Percentiles rank a stretch among this genome's conserved stretches.
Conservation (phyloP, 2,797 vertebrate genomes). For the Lithobates pipiens region DNA sequence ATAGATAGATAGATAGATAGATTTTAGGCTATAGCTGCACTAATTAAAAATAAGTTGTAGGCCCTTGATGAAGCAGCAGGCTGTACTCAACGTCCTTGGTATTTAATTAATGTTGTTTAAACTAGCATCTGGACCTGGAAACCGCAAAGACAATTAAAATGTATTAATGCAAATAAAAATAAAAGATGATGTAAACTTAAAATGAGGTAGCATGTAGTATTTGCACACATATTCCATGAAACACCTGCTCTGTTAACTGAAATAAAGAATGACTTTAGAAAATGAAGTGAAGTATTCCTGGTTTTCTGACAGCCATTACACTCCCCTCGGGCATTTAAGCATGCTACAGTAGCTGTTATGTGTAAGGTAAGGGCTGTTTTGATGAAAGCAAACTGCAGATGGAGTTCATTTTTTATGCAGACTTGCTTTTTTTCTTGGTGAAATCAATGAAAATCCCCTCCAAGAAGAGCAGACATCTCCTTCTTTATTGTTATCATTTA, state of each 20-base stretch:
- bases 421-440: constrained; percentile 40
- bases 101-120: constrained; percentile 25
- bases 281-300: constrained; percentile 44
- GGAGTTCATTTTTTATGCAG: constrained; percentile 55
- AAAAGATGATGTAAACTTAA: constrained; percentile 21
- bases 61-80: background rate
- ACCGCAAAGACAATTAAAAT: constrained; percentile 27
- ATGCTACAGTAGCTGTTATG: constrained; percentile 36
- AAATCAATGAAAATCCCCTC: constrained; percentile 40
- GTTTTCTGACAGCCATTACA: constrained; percentile 41
- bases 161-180: constrained; percentile 37
- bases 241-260: constrained; percentile 37
- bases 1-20: constrained; percentile 6
- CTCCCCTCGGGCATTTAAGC: constrained; percentile 40
- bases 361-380: constrained; percentile 47
- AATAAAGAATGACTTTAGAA: constrained; percentile 41
- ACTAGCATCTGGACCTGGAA: constrained; percentile 10
- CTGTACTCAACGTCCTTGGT: background rate
- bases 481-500: constrained; percentile 39
- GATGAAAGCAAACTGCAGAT: constrained; percentile 58
- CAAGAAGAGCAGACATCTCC: constrained; percentile 15
- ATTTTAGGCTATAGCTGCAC: background rate
- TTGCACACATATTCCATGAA: constrained; percentile 40
- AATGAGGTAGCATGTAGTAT: constrained; percentile 22
- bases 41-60: background rate